Base-by-base conservation (phyloP, 2,113 vertebrate species). In the Perca fluviatilis region DNA sequence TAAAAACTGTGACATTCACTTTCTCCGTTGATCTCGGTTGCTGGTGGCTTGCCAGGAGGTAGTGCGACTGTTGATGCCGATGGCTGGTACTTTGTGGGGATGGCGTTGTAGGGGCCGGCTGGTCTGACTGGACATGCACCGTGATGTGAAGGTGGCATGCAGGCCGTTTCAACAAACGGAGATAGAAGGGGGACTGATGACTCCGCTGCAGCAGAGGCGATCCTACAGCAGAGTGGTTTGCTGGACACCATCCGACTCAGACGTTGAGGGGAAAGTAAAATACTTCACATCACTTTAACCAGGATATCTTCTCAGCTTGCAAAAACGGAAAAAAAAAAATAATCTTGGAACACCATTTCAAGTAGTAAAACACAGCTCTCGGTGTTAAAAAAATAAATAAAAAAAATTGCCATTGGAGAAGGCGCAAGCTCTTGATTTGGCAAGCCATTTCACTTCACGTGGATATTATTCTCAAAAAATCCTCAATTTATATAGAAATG, bases 11-110 rank as follows among this genome's bases (percentile, higher is more conserved):
- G 47, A 87, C 81, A 84, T 84, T 90, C 84, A 80, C 83, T 86
- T 85, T 80, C 90, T 80, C 82, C 14, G 81, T 54, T 47, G 83
- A 77, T 82, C 76, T 83, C 63, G 2, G 87, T n/a, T 86, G 92
- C 90, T 87, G 91, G 90, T 90, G 87, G 86, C 79, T 89, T 77
- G 89, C 83, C 84, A 67, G 82, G 85, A 87, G 89, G 90, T 84
- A 77, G 85, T 64, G 43, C 30, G 75, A 77, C 83, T 65, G 91
- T 46, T n/a, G 89, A 79, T 58, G 86, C 49, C 13, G 86, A 72
- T 60, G 83, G 75, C 74, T 79, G 87, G 79, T 79, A 7, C 79
- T 54, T 54, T 18, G 86, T 62, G 30, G 74, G 53, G 70, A 18
- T 8, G n/a, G 86, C 23, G 71, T 5, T 33, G 86, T 1, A 27